Base-by-base conservation (phyloP, 2,797 vertebrate species). In the Botia kubotai region DNA sequence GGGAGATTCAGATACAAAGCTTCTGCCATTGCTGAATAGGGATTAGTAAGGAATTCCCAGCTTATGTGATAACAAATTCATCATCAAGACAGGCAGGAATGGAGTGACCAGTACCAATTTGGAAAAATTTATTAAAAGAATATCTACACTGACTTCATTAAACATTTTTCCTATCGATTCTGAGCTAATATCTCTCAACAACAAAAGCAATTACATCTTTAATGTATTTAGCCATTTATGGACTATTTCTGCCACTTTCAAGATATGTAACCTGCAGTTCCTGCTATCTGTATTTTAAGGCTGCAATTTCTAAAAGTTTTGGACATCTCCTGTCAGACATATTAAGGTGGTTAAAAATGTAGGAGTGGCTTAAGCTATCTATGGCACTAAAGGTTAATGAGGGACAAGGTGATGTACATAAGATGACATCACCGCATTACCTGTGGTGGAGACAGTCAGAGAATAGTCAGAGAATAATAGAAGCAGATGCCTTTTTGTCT, bases 11-110 rank as follows among this genome's bases (percentile, higher is more conserved):
- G 53, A 55, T 58, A 43, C 52, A 60, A 77, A 39, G 50, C 70
- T 17, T 65, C 48, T 73, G 43, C 69, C 65, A 10, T 62, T 36
- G 70, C 23, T 60, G 70, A 23, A 62, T 13, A 39, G 16, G 39
- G 70, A 55, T 82, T 75, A 70, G 75, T 36, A 39, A 73, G 73
- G 66, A 75, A 80, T 68, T 57, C 75, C 23, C 21, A 43, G 70
- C 72, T 70, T 23, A 48, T 65, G 52, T 58, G 68, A 60, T 77
- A 79, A 82, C 58, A 65, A 43, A 82, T 79, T 83, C 6, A 65
- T 71, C 21, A 69, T 36, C 63, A 69, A 70, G 70, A 68, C 83
- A 82, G 84, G 82, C 77, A 80, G 74, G 66, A 70, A 68, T 67
- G 29, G 21, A 21, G 46, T 14, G 8, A 50, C 46, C 46, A 50